Evolutionary conservation across 2,888 invertebrate genomes (phyloP).

Genomic region (Amblyjoppa proteus): DNA sequence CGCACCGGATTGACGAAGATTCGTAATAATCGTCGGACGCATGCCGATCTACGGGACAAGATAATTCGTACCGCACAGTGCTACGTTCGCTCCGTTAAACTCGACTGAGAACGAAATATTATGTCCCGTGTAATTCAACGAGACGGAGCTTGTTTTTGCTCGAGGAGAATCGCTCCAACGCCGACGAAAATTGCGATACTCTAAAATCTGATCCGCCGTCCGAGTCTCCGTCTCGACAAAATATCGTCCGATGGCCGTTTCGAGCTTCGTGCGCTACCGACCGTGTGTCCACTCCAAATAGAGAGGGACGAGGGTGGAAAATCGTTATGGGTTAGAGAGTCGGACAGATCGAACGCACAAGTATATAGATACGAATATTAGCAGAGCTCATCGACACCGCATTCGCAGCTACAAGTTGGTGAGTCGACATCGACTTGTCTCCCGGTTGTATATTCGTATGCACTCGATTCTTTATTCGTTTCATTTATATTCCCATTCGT

Average conservation of each 20-base stretch:
- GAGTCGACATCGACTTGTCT: background rate
- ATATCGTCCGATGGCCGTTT: background rate
- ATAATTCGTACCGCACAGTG: background rate
- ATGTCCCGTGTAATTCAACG: background rate
- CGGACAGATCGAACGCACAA: background rate
- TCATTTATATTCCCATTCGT: background rate
- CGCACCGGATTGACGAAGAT: background rate
- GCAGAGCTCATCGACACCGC: background rate
- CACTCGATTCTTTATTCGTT: background rate
- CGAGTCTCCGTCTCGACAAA: background rate
- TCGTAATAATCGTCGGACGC: background rate
- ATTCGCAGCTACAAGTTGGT: conserved; percentile 1
- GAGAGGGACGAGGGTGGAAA: background rate
- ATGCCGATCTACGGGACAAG: background rate
- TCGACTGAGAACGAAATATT: background rate
- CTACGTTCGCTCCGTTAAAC: background rate
- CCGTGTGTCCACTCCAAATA: background rate
- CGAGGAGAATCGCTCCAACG: background rate
- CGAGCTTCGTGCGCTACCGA: background rate
- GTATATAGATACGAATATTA: background rate
- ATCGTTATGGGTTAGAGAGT: background rate
- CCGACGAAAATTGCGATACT: background rate
- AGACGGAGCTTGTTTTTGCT: background rate
- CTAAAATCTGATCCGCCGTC: background rate
- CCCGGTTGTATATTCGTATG: background rate